A percentile compares a stretch with the other conserved stretches of the same genome.
Evolutionary conservation across 2,797 vertebrate genomes (phyloP).

Genomic region (Tarsius wallacei): DNA sequence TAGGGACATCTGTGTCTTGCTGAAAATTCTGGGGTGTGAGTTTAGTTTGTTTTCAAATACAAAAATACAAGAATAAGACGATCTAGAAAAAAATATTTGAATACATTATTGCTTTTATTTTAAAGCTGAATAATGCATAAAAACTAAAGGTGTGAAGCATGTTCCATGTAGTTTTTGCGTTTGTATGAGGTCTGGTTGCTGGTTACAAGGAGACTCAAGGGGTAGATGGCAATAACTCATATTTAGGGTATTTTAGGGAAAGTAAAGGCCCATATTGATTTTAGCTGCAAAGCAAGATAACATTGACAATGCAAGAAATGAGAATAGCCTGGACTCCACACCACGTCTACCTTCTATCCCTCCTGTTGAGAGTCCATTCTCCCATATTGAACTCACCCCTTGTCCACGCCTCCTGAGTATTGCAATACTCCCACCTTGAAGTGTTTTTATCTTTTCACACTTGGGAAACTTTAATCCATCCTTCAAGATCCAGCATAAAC

Average conservation of each 20-base stretch:
- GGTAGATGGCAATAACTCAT: fast-evolving
- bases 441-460: fast-evolving
- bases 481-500: background rate
- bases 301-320: fast-evolving
- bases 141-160: background rate
- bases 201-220: too few relatives aligned
- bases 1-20: background rate
- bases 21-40: background rate
- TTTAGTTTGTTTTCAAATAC: background rate
- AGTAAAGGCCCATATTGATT: background rate
- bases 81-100: background rate
- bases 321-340: fast-evolving
- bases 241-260: background rate
- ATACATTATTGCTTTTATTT: background rate
- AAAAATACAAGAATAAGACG: background rate
- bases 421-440: fast-evolving
- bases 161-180: fast-evolving
- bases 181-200: fast-evolving
- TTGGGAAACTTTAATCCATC: background rate
- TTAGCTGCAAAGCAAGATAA: background rate
- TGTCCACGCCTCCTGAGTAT: too few relatives aligned
- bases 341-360: background rate
- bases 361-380: fast-evolving
- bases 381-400: fast-evolving
- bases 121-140: background rate